A percentile compares a stretch with the other conserved stretches of the same genome.
phyloP scores from a whole-genome alignment of 2,113 vertebrate genomes.

The Pogona vitticeps region DNA sequence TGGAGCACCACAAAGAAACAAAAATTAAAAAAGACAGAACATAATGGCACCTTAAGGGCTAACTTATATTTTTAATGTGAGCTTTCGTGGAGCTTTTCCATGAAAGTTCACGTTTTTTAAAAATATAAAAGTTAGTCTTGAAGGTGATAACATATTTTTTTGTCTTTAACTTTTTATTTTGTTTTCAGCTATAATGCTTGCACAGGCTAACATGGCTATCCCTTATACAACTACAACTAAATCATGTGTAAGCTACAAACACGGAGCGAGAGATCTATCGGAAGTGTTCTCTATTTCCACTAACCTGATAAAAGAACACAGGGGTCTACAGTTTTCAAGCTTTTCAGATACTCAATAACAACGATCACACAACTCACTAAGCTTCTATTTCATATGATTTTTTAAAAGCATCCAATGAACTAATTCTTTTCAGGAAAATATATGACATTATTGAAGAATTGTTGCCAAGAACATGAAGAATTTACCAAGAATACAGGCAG shows the following conservation, averaged over 20 bases:
- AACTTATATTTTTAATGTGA: too few relatives aligned
- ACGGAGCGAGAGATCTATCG: neutral
- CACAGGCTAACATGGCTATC: too few relatives aligned
- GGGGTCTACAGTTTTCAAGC: neutral
- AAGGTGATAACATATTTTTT: too few relatives aligned
- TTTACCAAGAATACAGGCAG: conserved; percentile 93
- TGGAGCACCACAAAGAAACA: neutral
- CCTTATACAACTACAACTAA: too few relatives aligned
- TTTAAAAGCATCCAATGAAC: neutral
- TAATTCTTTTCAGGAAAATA: neutral
- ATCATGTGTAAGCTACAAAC: neutral
- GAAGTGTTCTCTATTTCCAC: neutral
- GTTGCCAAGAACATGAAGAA: conserved; percentile 10
- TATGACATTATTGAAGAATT: neutral
- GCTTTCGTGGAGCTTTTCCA: too few relatives aligned
- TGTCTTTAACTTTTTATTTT: too few relatives aligned
- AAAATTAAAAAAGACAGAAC: neutral
- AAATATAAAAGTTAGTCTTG: too few relatives aligned
- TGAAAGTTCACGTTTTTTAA: too few relatives aligned
- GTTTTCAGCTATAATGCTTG: too few relatives aligned
- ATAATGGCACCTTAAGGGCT: too few relatives aligned
- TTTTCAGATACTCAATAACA: neutral
- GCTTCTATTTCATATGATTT: neutral
- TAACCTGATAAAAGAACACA: neutral
- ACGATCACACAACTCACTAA: neutral